Conservation (phyloP, 1,140 invertebrate species). For the Procambarus virginalis region DNA sequence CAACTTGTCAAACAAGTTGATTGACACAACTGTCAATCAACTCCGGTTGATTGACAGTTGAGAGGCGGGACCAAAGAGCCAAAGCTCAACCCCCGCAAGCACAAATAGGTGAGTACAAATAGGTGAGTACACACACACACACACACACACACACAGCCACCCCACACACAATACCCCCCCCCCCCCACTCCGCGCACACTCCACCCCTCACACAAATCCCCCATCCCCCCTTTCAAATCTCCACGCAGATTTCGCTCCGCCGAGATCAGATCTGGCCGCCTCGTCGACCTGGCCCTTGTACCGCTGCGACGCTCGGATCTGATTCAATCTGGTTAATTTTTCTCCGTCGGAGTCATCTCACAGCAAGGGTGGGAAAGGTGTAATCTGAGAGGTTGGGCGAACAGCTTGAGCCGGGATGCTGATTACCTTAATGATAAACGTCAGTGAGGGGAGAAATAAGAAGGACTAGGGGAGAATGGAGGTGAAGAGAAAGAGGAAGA, state of each 20-base stretch:
- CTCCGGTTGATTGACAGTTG: no score
- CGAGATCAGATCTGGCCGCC: not conserved
- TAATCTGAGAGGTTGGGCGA: no score
- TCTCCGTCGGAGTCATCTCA: not conserved
- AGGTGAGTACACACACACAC: no score
- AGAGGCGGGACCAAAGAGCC: no score
- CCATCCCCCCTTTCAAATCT: not conserved
- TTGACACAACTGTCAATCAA: no score
- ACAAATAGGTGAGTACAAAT: no score
- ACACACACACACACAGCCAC: not conserved
- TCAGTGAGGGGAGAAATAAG: not conserved
- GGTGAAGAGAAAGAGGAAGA: not conserved
- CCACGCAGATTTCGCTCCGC: not conserved
- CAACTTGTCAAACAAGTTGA: no score
- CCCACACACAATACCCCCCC: not conserved
- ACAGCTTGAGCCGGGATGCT: no score
- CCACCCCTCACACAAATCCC: no score
- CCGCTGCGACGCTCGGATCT: not conserved
- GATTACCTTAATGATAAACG: no score
- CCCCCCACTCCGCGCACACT: no score
- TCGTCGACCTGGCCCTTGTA: not conserved
- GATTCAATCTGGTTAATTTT: conserved; percentile 1
- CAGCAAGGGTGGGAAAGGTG: not conserved
- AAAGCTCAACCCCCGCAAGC: no score
- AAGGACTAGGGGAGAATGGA: not conserved